Base-by-base conservation (phyloP, 2,113 vertebrate genomes). In the Sisor rabdophorus region DNA sequence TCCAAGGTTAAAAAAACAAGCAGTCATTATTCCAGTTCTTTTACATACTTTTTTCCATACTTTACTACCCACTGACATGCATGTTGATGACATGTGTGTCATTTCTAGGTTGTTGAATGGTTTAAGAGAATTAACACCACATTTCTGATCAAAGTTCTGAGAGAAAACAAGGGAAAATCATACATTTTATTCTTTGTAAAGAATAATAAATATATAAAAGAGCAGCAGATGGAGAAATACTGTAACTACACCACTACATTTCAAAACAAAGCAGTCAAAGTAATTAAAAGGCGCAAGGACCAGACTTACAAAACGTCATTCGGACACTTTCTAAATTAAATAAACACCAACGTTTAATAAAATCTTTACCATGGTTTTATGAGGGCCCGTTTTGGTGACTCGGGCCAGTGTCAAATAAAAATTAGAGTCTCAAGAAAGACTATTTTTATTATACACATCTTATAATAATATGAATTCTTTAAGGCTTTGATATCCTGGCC, bases 291-390 rank as follows among this genome's bases (percentile, higher is more conserved):
- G 59, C 28, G 15, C 19, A 16, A 65, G 24, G 19, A 30, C 7
- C 47, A n/a, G 71, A 56, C 55, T 28, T 44, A 53, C 20, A 55
- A 75, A 53, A 74, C 50, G 24, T 30, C 55, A 64, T 71, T 75
- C 26, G 55, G 20, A 2, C 63, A 26, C 20, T 58, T 52, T 82
- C 12, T 61, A 79, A 76, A 82, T 73, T 7, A 67, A 75, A 76
- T 68, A 24, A 63, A 63, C 22, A 48, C 36, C 10, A 53, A 63
- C 28, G 28, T 67, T 80, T 82, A n/a, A 74, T 82, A 70, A 58
- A 10, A 53, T 48, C 22, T 20, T 79, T 58, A 52, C 36, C n/a
- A 71, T 48, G 52, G 64, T 54, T 50, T 20, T 20, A 64, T 13
- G 32, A 50, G 6, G 40, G 4, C 11, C 28, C 13, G 32, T 56